Evolutionary conservation across 2,113 vertebrate species (phyloP).

Genomic region (Rhynchopsitta pachyrhyncha): DNA sequence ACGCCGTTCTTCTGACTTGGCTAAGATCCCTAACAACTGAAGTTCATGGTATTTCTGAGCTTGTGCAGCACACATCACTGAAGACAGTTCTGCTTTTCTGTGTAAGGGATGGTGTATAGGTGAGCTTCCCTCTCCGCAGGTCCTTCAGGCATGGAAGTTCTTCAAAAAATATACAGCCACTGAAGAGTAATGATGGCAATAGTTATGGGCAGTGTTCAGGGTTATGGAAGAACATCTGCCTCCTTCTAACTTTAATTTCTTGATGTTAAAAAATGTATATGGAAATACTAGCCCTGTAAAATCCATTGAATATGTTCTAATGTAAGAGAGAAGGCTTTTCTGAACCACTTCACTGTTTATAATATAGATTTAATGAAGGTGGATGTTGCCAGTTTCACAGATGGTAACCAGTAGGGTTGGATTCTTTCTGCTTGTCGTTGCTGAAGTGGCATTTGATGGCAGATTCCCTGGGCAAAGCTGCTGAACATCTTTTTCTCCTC

Average conservation of each 20-base stretch:
- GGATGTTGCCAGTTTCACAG: background rate
- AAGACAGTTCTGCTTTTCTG: background rate
- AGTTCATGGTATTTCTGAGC: background rate
- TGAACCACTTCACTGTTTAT: constrained; percentile 1
- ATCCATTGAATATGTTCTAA: constrained; percentile 7
- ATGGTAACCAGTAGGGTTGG: background rate
- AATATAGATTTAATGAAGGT: background rate
- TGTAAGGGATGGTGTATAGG: background rate
- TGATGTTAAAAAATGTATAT: constrained; percentile 36
- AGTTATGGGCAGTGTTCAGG: background rate
- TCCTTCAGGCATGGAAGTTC: background rate
- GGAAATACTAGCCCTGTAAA: constrained; percentile 2
- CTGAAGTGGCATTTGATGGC: background rate
- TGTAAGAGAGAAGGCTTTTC: constrained; percentile 17
- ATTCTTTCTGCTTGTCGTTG: background rate
- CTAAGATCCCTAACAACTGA: background rate
- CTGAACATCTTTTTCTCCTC: background rate
- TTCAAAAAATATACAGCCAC: background rate
- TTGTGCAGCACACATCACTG: background rate
- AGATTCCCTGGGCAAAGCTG: background rate
- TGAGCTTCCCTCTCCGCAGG: background rate
- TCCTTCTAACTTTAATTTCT: background rate
- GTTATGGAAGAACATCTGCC: background rate
- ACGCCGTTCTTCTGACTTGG: background rate
- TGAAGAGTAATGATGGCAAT: background rate